Evolutionary conservation across 2,888 invertebrate species (phyloP).

Genomic region (Tuta absoluta): DNA sequence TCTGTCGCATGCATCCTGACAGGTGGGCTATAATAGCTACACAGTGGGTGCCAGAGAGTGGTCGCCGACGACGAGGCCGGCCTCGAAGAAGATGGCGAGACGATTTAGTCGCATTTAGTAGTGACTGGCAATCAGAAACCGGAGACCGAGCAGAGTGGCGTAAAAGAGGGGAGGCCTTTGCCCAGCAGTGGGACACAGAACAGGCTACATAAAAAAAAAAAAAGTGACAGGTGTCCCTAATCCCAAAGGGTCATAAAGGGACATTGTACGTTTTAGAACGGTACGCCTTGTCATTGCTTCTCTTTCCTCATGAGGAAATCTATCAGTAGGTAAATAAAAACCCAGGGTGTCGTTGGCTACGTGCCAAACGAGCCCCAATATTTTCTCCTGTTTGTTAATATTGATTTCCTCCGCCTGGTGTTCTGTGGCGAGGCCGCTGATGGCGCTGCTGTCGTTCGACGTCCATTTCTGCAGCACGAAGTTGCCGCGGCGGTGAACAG

Average conservation of each 20-base stretch:
- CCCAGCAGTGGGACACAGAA: no score
- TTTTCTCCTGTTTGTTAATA: neutral
- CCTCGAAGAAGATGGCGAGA: no score
- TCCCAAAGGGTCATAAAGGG: conserved; percentile 32
- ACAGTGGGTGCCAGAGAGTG: no score
- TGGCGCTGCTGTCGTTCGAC: conserved; percentile 1
- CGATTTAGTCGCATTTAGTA: no score
- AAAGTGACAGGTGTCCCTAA: conserved; percentile 24
- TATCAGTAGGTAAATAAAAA: neutral
- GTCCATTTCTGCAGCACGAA: conserved; percentile 20
- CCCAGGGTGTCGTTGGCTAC: neutral
- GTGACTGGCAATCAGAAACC: no score
- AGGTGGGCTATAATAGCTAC: no score
- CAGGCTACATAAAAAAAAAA: no score
- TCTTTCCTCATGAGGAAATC: neutral
- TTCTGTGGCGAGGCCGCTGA: neutral
- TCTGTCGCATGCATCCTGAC: no score
- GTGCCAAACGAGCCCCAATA: conserved; percentile 15
- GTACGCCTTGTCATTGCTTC: conserved; percentile 28
- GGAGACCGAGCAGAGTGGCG: no score
- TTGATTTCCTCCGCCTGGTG: neutral
- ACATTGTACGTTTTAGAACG: conserved; percentile 25
- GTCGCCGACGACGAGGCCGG: no score
- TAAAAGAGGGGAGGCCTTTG: no score
- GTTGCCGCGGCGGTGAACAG: conserved; percentile 3